Percentiles rank a stretch among this genome's conserved stretches.
These are phyloP conservation scores for Bungarus multicinctus DNA, from an alignment of 2,113 vertebrate species.

Conservation along the genomic window DNA sequence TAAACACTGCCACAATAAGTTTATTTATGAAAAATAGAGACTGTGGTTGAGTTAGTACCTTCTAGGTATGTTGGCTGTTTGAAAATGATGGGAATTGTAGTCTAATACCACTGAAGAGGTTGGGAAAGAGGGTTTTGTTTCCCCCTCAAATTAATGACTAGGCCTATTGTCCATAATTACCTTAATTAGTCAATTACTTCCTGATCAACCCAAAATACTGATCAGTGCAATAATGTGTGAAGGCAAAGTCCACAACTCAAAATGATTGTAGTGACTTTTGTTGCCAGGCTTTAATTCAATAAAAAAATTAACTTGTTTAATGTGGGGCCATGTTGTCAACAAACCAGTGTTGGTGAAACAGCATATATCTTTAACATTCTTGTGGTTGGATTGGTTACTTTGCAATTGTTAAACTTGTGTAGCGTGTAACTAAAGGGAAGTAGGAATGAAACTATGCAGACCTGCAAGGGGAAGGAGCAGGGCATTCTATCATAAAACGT, in stretches of 20 bases:
- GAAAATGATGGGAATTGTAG: neutral
- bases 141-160: neutral
- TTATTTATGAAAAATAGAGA: neutral
- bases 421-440: neutral
- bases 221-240: neutral
- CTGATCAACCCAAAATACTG: neutral
- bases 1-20: neutral
- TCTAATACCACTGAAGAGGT: neutral
- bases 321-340: neutral
- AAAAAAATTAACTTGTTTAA: neutral
- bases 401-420: neutral
- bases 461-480: neutral
- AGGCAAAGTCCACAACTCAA: neutral
- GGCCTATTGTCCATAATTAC: neutral
- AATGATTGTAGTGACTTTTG: neutral
- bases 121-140: neutral
- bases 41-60: neutral
- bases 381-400: slow-evolving; percentile 18
- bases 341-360: neutral
- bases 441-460: neutral
- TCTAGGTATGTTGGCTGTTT: neutral
- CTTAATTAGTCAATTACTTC: neutral
- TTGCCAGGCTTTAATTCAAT: neutral
- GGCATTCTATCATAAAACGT: neutral
- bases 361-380: neutral